Evolutionary conservation across 1,140 invertebrate genomes (phyloP), one percentile per base, ranked within the genome.

Genomic region (Chironomus tepperi): DNA sequence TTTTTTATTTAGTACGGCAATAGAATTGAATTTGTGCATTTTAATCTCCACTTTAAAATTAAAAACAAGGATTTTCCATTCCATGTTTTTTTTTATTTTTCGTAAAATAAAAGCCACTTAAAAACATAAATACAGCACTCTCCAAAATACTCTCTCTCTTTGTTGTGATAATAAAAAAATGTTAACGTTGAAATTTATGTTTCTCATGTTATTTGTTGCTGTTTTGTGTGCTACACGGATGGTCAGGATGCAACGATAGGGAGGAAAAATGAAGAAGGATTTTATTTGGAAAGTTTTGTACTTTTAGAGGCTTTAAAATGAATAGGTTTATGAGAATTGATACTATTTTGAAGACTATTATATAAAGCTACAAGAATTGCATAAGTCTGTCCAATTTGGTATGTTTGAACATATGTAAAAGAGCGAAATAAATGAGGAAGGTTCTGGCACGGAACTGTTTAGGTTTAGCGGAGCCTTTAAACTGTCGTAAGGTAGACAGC

Each of bases 131-230:
- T 70, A 70, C 65, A 70, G 24, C 16, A 70, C 65, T 57, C 5
- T n/a, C 12, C 47, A 18, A 7, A 70, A 70, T 70, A 16, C 10
- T 19, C n/a, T n/a, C n/a, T n/a, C n/a, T n/a, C 10, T 70, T 70
- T 70, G 16, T 70, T 70, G 16, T 18, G 65, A 21, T 21, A 70
- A 70, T 70, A 70, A 70, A 70, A 70, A 70, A 70, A 70, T 70
- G 65, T 70, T 70, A 12, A 12, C 47, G 47, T 15, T 70, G 6
- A 70, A 70, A 70, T 70, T 70, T 70, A 70, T 70, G 65, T 70
- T 70, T 70, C 9, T 70, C 65, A 18, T 70, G 16, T 70, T 70
- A 18, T 70, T 70, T 70, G 16, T 16, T 57, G 47, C 65, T 70
- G 16, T 70, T 70, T 70, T 21, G 6, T 70, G 65, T 70, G 65